Base-by-base conservation (phyloP, 2,113 vertebrate genomes). In the Athene cunicularia region DNA sequence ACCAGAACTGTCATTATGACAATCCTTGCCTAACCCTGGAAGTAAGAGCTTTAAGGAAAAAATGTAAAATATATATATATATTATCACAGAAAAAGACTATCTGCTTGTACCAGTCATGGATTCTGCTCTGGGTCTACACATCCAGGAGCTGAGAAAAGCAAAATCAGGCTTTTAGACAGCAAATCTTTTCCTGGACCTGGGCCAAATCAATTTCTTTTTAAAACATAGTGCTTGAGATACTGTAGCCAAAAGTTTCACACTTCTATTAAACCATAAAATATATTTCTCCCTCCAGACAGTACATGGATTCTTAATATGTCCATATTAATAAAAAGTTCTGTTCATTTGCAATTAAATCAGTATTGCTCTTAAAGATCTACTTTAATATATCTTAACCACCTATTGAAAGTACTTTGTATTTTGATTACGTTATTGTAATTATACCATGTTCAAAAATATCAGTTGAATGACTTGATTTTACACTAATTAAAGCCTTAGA, bases 361-460 rank as follows among this genome's bases (percentile, higher is more conserved):
- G 19, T 12, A 71, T 39, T 68, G 43, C 41, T 89, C 73, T 70
- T 60, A 53, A 93, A 89, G 50, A 74, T 39, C 28, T 87, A 67
- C 22, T 90, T 81, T 74, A 80, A 55, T 59, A 19, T 70, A 21
- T 73, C 26, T 63, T 71, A 95, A 80, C 53, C 35, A 47, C 59
- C 33, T 82, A 47, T 45, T 60, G n/a, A 71, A 95, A 93, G 33
- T 86, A 39, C 23, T 83, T 23, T 77, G 47, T 67, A 77, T 55
- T 70, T 90, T 92, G 79, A 68, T 88, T 95, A 96, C 96, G 30
- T 55, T 91, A 60, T 60, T 87, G 55, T 82, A 92, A 95, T 94
- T 97, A 93, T 71, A 43, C 16, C 9, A 8, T 80, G 64, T 73
- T 95, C 56, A 93, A 90, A 96, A 93, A 41, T 60, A 86, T 68